Conservation (phyloP, 2,113 vertebrate genomes). For the Xiphophorus hellerii region DNA sequence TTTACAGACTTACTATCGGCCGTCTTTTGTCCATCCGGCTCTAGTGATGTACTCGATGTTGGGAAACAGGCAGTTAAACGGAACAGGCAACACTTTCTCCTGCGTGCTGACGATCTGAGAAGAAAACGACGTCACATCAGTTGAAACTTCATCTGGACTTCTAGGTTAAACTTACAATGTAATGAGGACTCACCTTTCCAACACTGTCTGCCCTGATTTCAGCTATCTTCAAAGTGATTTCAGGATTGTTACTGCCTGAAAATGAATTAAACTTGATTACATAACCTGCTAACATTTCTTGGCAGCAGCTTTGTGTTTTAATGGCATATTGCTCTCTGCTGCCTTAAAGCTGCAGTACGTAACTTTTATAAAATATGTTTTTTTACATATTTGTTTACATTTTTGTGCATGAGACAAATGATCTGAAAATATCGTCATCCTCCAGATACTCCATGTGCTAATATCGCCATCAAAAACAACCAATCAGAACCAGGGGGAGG, state of each 20-base stretch:
- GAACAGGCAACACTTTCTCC: constrained; percentile 89
- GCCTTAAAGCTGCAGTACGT: no score
- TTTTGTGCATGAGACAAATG: no score
- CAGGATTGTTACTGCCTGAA: constrained; percentile 95
- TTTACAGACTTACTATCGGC: constrained; percentile 83
- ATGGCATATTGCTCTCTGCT: no score
- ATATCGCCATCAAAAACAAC: no score
- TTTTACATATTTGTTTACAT: no score
- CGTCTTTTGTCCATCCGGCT: constrained; percentile 93
- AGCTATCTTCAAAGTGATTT: constrained; percentile 89
- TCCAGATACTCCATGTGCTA: no score
- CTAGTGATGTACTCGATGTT: constrained; percentile 89
- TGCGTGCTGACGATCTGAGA: constrained; percentile 84
- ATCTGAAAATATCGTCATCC: no score
- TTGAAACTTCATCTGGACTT: not conserved
- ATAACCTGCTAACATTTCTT: not conserved
- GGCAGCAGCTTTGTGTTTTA: no score
- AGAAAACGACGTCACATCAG: constrained; percentile 1
- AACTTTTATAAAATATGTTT: no score
- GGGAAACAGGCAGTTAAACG: constrained; percentile 86
- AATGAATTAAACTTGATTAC: constrained; percentile 29
- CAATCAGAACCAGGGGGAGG: no score
- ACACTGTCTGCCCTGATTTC: constrained; percentile 86
- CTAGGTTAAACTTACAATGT: not conserved
- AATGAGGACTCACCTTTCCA: constrained; percentile 84